Conservation (phyloP, 2,113 vertebrate species). For the Macaca nemestrina region DNA sequence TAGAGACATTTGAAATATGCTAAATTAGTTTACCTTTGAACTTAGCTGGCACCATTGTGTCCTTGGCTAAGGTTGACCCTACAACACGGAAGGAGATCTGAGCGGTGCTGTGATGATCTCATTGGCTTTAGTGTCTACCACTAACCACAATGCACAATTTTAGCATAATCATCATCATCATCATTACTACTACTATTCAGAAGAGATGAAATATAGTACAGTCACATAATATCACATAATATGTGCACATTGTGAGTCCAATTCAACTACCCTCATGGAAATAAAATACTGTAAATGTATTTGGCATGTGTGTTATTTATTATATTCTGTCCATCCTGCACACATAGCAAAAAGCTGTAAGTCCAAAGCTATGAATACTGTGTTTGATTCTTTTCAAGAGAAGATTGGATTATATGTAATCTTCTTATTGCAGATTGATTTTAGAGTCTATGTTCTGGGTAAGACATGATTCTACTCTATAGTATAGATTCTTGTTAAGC, state of each 20-base stretch:
- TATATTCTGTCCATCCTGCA: neutral
- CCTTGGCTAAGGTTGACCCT: neutral
- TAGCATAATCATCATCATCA: neutral
- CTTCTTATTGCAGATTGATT: constrained; percentile 1
- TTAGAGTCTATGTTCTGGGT: constrained; percentile 2
- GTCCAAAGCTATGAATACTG: neutral
- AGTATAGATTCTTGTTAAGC: neutral
- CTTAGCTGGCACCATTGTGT: neutral
- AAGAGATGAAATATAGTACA: neutral
- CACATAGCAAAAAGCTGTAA: neutral
- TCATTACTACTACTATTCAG: neutral
- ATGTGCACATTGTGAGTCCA: neutral
- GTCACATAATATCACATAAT: neutral
- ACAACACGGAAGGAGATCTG: neutral
- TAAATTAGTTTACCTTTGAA: neutral
- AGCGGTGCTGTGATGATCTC: neutral
- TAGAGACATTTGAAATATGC: neutral
- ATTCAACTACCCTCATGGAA: neutral
- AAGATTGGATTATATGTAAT: neutral
- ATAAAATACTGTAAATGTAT: neutral
- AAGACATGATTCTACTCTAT: neutral
- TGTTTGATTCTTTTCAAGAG: neutral
- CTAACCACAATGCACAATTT: neutral
- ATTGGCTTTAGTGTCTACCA: neutral
- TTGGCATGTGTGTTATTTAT: neutral